Base-by-base conservation (phyloP, 2,113 vertebrate species). In the Pycnonotus jocosus region DNA sequence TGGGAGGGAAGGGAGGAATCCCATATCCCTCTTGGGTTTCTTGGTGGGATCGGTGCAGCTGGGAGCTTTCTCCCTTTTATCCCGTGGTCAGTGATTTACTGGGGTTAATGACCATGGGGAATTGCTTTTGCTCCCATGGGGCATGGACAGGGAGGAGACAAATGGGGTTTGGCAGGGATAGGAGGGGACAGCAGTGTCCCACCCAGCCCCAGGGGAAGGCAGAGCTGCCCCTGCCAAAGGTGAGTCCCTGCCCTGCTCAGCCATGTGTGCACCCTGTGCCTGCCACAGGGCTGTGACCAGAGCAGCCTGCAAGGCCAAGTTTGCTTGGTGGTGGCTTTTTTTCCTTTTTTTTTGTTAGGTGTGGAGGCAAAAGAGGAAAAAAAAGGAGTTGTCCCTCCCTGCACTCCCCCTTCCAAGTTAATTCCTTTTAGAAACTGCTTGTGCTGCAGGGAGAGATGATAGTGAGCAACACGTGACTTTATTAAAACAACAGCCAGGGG, bases 401-500 rank as follows among this genome's bases (percentile, higher is more conserved):
- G 1, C 0, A 0, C 35, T 88, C 76, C 68, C 94, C 50, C 13
- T 77, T 86, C 54, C 30, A 12, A 74, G 48, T 57, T 73, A 86
- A 94, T 96, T 97, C 92, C 64, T 38, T 89, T 87, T 33, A 70
- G 81, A 85, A 60, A 51, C 40, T 94, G 68, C 69, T 40, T 31
- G 86, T 83, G 35, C 72, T 83, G 87, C 88, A 91, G 95, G 92
- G 82, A 61, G 68, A 82, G 81, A 56, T 82, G 87, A 58, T 81
- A 90, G 76, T 5, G 50, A 62, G 50, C 0, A 1, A 38, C 92
- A 90, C 10, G 53, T 91, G 94, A 97, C 91, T 90, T 51, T 83
- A 61, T 93, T 96, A 94, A 92, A 96, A 96, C 92, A 94, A 66
- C 83, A 96, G 86, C 83, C 91, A 80, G 83, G 87, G 92, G 48